Conservation (phyloP, 2,888 invertebrate species). For the Dione juno region DNA sequence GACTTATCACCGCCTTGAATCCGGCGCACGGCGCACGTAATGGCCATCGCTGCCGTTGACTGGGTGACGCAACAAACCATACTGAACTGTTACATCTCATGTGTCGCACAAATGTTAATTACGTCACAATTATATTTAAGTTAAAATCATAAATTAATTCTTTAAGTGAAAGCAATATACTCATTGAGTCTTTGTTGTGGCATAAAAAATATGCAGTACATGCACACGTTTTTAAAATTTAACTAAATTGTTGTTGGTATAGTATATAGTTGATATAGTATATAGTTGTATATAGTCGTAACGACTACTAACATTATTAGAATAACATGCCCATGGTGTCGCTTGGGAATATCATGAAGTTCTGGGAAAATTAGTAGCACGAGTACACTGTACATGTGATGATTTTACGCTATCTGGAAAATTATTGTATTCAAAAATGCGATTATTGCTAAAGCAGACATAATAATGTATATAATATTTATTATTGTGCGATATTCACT, state of each 20-base stretch:
- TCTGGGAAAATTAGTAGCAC: too few relatives aligned
- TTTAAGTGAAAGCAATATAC: neutral
- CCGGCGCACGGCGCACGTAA: constrained; percentile 22
- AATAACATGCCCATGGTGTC: too few relatives aligned
- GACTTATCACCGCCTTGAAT: constrained; percentile 15
- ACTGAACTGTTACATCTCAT: constrained; percentile 33
- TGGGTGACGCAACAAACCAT: constrained; percentile 30
- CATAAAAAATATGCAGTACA: neutral
- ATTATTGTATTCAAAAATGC: too few relatives aligned
- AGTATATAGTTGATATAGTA: too few relatives aligned
- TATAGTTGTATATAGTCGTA: too few relatives aligned
- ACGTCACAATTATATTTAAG: constrained; percentile 36
- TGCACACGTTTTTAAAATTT: too few relatives aligned
- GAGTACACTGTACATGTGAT: too few relatives aligned
- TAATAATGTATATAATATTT: neutral
- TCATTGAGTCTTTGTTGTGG: neutral
- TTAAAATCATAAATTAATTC: constrained; percentile 18
- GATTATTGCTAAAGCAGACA: too few relatives aligned
- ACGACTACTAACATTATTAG: too few relatives aligned
- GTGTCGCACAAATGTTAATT: constrained; percentile 37
- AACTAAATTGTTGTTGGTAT: too few relatives aligned
- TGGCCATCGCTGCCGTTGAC: constrained; percentile 28
- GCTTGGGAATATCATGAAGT: too few relatives aligned
- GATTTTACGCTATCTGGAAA: too few relatives aligned
- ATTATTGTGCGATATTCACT: constrained; percentile 13